phyloP scores from a whole-genome alignment of 2,888 invertebrate species.

The Meteorus cinctellus region DNA sequence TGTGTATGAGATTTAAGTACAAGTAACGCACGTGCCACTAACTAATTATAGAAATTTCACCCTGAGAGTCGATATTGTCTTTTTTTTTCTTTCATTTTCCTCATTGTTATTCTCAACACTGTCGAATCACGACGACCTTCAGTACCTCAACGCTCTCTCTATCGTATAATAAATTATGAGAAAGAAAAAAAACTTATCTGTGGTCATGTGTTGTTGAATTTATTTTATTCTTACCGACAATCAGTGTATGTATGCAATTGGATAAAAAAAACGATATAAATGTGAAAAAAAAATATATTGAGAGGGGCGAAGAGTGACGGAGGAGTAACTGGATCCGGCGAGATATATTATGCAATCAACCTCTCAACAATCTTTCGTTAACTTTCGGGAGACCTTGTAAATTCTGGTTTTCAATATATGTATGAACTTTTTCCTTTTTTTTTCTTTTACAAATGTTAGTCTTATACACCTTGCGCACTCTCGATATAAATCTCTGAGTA shows the following conservation, averaged over 20 bases:
- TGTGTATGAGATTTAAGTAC: not conserved
- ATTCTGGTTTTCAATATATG: conserved; percentile 34
- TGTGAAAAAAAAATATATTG: conserved; percentile 1
- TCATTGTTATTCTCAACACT: not conserved
- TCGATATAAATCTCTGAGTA: not conserved
- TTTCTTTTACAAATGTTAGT: not conserved
- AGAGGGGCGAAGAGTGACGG: not conserved
- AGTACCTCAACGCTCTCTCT: not conserved
- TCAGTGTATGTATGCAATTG: not conserved
- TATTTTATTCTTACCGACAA: not conserved
- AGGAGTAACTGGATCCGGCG: conserved; percentile 31
- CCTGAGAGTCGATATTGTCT: conserved; percentile 4
- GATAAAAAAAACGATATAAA: not conserved
- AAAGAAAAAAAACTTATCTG: conserved; percentile 5
- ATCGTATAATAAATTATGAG: not conserved
- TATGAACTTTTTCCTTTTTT: not conserved
- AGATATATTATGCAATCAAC: conserved; percentile 22
- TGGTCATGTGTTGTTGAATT: not conserved
- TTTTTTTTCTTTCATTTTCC: not conserved
- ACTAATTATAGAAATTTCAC: conserved; percentile 29
- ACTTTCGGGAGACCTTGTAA: conserved; percentile 32
- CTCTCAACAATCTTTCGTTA: conserved; percentile 4
- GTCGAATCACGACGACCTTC: conserved; percentile 30
- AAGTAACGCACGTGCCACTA: conserved; percentile 30
- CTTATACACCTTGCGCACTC: not conserved